Evolutionary conservation across 2,797 vertebrate species (phyloP).

Genomic region (Paguma larvata): DNA sequence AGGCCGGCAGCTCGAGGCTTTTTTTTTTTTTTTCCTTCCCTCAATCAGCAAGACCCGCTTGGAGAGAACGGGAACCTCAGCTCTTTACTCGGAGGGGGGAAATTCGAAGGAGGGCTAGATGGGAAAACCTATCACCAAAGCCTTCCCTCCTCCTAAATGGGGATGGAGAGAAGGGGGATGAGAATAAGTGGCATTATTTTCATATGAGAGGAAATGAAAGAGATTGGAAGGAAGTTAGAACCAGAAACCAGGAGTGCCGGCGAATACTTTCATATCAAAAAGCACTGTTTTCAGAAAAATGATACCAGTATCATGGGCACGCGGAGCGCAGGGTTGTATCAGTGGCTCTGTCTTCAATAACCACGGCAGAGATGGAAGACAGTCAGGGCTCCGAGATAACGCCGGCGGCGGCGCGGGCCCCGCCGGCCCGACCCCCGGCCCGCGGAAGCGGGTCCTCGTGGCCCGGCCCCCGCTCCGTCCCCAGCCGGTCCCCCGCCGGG

Average conservation of each 20-base stretch:
- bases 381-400: not conserved
- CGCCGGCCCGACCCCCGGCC: not conserved
- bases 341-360: not conserved
- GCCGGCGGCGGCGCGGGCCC: not conserved
- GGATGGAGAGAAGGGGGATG: not conserved
- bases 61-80: not conserved
- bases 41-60: not conserved
- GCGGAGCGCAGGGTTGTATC: not conserved
- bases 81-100: not conserved
- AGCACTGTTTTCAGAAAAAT: conserved; percentile 46
- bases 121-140: not conserved
- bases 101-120: not conserved
- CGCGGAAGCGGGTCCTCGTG: not conserved
- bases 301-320: conserved; percentile 1
- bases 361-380: conserved; percentile 7
- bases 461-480: not conserved
- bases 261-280: not conserved
- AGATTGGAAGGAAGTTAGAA: not conserved
- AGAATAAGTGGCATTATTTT: conserved; percentile 32
- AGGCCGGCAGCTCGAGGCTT: too few relatives aligned
- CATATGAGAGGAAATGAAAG: conserved; percentile 69
- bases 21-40: too few relatives aligned
- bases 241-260: not conserved
- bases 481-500: not conserved
- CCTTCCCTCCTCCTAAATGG: not conserved